Conservation (phyloP, 2,113 vertebrate genomes). For the Chionomys nivalis region DNA sequence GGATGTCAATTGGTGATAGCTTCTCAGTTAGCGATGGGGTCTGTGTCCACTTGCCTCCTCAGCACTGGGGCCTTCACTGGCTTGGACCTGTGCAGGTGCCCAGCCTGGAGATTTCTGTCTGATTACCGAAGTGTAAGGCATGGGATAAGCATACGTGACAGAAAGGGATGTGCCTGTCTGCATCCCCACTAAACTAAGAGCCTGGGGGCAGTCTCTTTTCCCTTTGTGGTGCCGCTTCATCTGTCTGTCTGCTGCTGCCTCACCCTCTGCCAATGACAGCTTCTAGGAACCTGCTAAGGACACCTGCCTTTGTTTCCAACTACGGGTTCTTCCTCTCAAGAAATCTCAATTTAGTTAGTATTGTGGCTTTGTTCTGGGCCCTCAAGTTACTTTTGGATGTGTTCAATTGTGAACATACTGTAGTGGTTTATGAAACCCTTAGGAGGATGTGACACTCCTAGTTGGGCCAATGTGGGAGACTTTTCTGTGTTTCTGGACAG, state of each 20-base stretch:
- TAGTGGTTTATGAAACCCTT: neutral
- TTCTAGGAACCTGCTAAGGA: neutral
- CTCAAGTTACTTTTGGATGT: neutral
- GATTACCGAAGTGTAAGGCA: neutral
- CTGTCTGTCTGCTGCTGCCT: neutral
- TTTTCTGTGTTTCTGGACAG: constrained; percentile 21
- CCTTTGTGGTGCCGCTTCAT: neutral
- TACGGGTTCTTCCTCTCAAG: neutral
- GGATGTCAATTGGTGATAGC: neutral
- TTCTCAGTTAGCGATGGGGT: neutral
- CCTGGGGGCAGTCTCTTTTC: neutral
- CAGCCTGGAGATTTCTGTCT: neutral
- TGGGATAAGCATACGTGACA: neutral
- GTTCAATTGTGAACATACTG: neutral
- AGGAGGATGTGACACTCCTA: neutral
- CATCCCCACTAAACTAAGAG: neutral
- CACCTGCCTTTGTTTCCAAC: neutral
- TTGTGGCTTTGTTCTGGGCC: neutral
- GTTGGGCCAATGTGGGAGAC: neutral
- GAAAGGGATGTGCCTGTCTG: neutral
- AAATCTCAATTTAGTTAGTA: neutral
- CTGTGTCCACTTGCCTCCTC: neutral
- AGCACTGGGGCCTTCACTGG: neutral
- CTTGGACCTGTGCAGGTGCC: neutral
- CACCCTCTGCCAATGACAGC: neutral